These are phyloP conservation scores for Amblyopsis hoosieri DNA, from an alignment of 2,797 vertebrate species.

Conservation along the genomic window DNA sequence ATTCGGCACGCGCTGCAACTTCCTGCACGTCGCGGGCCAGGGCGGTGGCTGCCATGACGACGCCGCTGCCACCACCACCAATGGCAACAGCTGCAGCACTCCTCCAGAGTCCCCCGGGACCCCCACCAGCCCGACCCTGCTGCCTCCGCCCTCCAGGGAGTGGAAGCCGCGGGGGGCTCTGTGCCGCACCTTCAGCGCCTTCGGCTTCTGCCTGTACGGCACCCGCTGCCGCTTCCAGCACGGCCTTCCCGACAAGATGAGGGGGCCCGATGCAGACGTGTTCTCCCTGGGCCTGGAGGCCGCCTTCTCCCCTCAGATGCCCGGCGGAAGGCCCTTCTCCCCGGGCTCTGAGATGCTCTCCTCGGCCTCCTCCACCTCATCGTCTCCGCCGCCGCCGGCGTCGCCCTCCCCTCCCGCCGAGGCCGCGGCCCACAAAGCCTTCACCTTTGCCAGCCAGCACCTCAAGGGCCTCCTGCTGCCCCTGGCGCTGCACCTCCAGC, in stretches of 20 bases:
- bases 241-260: constrained; percentile 66
- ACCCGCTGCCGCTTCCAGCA: constrained; percentile 81
- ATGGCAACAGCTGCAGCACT: neutral
- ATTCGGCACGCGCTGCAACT: constrained; percentile 77
- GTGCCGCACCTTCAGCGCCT: constrained; percentile 59
- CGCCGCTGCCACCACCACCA: neutral
- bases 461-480: constrained; percentile 78
- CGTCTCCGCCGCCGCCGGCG: constrained; percentile 51
- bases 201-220: constrained; percentile 76
- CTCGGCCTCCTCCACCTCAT: constrained; percentile 42
- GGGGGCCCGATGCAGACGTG: neutral
- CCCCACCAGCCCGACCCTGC: neutral
- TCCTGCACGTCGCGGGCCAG: constrained; percentile 59
- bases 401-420: constrained; percentile 57
- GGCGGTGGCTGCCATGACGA: neutral
- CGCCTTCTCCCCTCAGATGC: constrained; percentile 9
- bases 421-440: constrained; percentile 69
- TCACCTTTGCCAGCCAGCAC: constrained; percentile 81
- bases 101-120: neutral
- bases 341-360: constrained; percentile 45
- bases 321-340: constrained; percentile 25
- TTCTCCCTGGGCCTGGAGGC: constrained; percentile 5
- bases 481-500: constrained; percentile 75
- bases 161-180: constrained; percentile 11
- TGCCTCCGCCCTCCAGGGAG: neutral